Conservation (phyloP, 2,888 invertebrate genomes). For the Vannuccia rotundouncinata region DNA sequence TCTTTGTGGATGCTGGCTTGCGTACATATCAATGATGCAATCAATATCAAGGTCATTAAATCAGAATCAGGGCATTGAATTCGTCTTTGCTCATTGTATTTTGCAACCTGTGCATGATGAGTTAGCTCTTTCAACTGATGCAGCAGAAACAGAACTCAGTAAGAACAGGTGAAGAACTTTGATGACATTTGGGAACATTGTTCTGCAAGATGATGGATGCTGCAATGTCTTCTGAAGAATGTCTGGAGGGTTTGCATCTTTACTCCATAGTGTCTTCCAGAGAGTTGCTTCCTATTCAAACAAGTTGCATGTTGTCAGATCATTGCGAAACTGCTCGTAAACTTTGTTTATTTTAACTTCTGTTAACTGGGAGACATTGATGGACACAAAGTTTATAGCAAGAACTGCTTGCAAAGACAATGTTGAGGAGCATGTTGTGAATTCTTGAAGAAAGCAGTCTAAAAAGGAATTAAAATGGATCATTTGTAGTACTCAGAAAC, state of each 20-base stretch:
- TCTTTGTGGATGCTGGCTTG: constrained; percentile 13
- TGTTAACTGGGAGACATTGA: constrained; percentile 26
- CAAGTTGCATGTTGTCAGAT: constrained; percentile 16
- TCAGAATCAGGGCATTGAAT: constrained; percentile 19
- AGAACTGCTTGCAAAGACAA: constrained; percentile 26
- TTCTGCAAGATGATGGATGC: constrained; percentile 23
- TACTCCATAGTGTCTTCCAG: constrained; percentile 23
- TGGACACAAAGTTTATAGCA: constrained; percentile 16
- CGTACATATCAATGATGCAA: constrained; percentile 23
- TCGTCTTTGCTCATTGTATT: constrained; percentile 9
- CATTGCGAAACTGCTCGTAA: constrained; percentile 13
- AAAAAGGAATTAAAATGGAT: constrained; percentile 9
- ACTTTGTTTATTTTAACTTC: constrained; percentile 24
- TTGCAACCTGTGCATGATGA: constrained; percentile 17
- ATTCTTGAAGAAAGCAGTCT: constrained; percentile 24
- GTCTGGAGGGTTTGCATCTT: constrained; percentile 23
- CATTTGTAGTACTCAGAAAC: constrained; percentile 21
- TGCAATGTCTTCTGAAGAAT: constrained; percentile 17
- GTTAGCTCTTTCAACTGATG: constrained; percentile 24
- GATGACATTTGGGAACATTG: constrained; percentile 14
- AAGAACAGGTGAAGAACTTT: constrained; percentile 26
- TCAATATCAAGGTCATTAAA: constrained; percentile 4
- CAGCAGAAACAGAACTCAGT: constrained; percentile 15
- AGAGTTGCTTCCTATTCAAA: constrained; percentile 19
- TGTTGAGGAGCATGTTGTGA: constrained; percentile 7